Base-by-base conservation (phyloP, 1,140 invertebrate species). In the Acromyrmex echinatior region DNA sequence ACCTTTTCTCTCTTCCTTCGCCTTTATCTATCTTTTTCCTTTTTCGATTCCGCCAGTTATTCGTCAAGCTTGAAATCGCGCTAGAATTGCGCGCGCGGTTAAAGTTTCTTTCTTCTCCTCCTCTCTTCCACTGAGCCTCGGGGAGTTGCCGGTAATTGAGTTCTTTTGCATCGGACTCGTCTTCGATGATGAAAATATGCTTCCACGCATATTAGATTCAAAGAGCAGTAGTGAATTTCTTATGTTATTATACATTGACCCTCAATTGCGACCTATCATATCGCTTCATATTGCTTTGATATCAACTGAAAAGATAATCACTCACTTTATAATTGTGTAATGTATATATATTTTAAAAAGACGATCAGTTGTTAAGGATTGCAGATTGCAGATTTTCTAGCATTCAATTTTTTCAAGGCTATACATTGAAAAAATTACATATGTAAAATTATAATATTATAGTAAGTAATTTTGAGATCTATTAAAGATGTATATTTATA, bases 161-260 rank as follows among this genome's bases (percentile, higher is more conserved):
- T 92, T 92, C 89, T 92, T 92, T 92, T 92, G 87, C 87, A 87
- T 90, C 66, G 88, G 58, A 63, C 58, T 10, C 58, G 45, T 58
- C 70, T 74, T n/a, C 39, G 28, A 87, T 49, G 63, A 62, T 53
- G 58, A 14, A 53, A 62, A 74, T 82, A 82, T 74, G 80, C 80
- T 82, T 62, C 25, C 56, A 18, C 25, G 80, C 31, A 10, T 66
- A 70, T 66, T 56, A 28, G 14, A 62, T 39, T 74, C 25, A 56
- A 28, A 66, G 68, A 31, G 51, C 66, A 9, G 5, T 14, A 21
- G 79, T 35, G 39, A 74, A 62, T 82, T 62, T 70, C 62, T 82
- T 82, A 74, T 74, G 62, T 56, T 58, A 21, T 21, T 21, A 21
- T 21, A 45, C 39, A 51, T 73, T 49, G 66, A 82, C 3, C 7